Evolutionary conservation across 1,140 invertebrate genomes (phyloP).

Genomic region (Anagrus nilaparvatae): DNA sequence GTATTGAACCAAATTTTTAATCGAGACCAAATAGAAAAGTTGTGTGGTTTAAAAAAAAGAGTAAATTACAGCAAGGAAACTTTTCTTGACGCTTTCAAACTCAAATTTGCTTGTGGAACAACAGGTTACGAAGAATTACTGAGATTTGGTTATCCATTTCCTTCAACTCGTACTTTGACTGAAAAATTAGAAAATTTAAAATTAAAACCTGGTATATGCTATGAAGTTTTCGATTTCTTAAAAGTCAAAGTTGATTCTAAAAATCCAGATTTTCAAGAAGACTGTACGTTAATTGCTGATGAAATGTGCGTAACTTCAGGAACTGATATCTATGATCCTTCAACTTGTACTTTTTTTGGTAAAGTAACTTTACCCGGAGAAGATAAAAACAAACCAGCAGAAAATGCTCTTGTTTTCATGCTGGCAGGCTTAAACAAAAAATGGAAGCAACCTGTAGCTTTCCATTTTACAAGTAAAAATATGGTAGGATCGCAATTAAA

Average conservation of each 20-base stretch:
- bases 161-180: constrained; percentile 11
- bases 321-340: background rate
- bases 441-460: constrained; percentile 10
- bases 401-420: constrained; percentile 9
- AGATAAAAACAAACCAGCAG: background rate
- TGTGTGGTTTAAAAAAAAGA: no score
- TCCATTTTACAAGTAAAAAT: constrained; percentile 3
- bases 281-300: constrained; percentile 13
- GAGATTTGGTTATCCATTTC: constrained; percentile 9
- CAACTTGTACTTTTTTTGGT: constrained; percentile 6
- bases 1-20: no score
- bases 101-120: constrained; percentile 13
- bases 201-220: constrained; percentile 8
- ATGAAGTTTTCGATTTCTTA: constrained; percentile 16
- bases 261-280: constrained; percentile 5
- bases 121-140: constrained; percentile 12
- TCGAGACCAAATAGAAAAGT: no score
- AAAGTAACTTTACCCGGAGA: constrained; percentile 7
- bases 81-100: constrained; percentile 11
- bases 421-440: constrained; percentile 6
- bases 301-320: constrained; percentile 9
- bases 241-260: constrained; percentile 11
- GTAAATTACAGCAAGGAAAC: constrained; percentile 9
- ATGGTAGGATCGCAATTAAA: background rate
- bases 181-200: constrained; percentile 15